Percentiles rank a stretch among this genome's conserved stretches.
Evolutionary conservation across 2,888 invertebrate genomes (phyloP).

Genomic region (Scaptomyza cyrtandrae): DNA sequence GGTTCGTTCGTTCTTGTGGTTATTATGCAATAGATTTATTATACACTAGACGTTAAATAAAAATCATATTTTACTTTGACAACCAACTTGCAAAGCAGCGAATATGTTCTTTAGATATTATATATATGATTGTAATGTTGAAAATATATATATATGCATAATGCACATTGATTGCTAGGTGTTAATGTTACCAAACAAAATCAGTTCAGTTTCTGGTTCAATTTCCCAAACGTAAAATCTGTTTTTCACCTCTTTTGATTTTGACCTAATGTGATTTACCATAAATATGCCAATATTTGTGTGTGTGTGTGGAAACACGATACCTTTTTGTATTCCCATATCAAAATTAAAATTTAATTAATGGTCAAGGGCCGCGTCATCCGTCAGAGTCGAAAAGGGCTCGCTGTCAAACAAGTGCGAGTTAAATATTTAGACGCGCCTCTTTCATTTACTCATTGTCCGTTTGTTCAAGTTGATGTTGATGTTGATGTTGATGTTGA

Average conservation of each 20-base stretch:
- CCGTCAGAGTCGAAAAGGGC: constrained; percentile 36
- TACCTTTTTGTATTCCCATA: constrained; percentile 21
- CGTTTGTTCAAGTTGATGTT: not conserved
- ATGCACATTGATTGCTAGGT: too few species aligned
- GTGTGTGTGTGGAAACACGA: not conserved
- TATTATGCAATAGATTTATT: not conserved
- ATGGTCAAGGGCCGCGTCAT: constrained; percentile 58
- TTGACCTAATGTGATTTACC: not conserved
- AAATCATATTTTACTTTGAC: too few species aligned
- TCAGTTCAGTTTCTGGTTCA: too few species aligned
- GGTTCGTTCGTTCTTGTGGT: not conserved
- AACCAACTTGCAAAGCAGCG: too few species aligned
- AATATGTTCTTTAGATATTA: too few species aligned
- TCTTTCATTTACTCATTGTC: constrained; percentile 51
- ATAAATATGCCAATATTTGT: too few species aligned
- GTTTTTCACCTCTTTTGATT: not conserved
- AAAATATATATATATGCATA: too few species aligned
- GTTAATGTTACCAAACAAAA: too few species aligned
- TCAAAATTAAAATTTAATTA: constrained; percentile 56
- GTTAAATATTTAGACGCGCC: constrained; percentile 74
- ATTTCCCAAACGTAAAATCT: too few species aligned
- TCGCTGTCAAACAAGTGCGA: constrained; percentile 46
- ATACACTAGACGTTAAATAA: not conserved
- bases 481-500: not conserved
- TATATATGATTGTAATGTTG: too few species aligned